Conservation (phyloP, 2,113 vertebrate genomes). For the Asarcornis scutulata region DNA sequence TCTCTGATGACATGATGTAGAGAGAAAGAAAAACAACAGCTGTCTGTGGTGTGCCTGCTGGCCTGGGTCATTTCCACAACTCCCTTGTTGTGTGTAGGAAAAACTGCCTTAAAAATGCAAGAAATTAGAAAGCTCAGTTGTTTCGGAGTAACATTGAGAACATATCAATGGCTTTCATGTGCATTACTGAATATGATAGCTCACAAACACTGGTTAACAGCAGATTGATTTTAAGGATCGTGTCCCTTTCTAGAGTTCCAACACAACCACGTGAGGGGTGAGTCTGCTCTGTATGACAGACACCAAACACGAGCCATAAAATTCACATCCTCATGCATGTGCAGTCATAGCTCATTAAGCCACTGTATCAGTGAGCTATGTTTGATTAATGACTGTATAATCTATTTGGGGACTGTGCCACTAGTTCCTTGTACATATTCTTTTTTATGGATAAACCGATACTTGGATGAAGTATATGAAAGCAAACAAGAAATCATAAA, state of each 20-base stretch:
- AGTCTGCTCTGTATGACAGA: not conserved
- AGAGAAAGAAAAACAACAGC: not conserved
- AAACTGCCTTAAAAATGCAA: not conserved
- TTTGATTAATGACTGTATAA: not conserved
- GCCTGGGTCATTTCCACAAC: not conserved
- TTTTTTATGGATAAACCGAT: not conserved
- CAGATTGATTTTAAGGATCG: not conserved
- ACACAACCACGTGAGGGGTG: not conserved
- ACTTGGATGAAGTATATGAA: not conserved
- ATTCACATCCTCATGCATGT: accelerated
- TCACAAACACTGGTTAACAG: not conserved
- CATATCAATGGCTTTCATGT: not conserved
- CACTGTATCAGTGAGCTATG: accelerated
- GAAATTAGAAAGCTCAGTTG: not conserved
- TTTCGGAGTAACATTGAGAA: not conserved
- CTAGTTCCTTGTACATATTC: accelerated
- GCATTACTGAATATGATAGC: accelerated
- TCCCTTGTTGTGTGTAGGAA: not conserved
- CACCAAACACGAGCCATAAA: not conserved
- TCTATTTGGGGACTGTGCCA: not conserved
- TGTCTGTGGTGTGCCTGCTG: not conserved
- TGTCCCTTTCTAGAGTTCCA: not conserved
- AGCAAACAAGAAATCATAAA: not conserved
- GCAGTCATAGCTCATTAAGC: not conserved
- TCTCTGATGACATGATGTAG: slow-evolving; percentile 24